Evolutionary conservation across 2,797 vertebrate species (phyloP), one percentile per base, ranked within the genome.

Genomic region (Nannoperca australis): DNA sequence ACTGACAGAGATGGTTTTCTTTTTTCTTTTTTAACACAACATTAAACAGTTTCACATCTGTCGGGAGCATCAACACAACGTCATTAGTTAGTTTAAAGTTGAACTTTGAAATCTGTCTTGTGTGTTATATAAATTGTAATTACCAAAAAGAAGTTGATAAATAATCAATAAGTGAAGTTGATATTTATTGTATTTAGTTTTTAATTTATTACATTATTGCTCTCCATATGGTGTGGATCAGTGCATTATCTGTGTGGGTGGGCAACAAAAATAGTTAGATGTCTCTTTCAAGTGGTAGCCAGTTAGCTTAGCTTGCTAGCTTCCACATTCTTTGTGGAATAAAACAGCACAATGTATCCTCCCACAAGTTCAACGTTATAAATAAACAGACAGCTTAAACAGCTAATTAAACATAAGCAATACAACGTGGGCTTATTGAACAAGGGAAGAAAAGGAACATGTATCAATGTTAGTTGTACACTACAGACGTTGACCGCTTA

Each of bases 31-130:
- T 4, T 38, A 11, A 38, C 36, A 44, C n/a, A 56, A 55, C 30
- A 54, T 66, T 63, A 59, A 70, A 63, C 20, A 30, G 13, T 38
- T 47, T 36, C 47, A 30, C 51, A 64, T n/a, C 68, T 73, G 58
- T 71, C 62, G 58, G n/a, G 7, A 56, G n/a, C 45, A 4, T 78
- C 58, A 20, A 40, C n/a, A 47, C 10, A 12, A 13, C 42, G 22
- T 30, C 49, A 20, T 42, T 27, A 14, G 3, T 27, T 73, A 3
- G 24, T 53, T 44, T 15, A 22, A 24, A 49, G 32, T 47, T 47
- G 1, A 14, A 14, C 7, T 27, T 2, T 7, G 20, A 44, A 64
- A 47, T 36, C 17, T 34, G 34, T n/a, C 47, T 45, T 4, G 32
- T 32, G 32, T 32, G 6, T 6, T 32, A 6, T 45, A 1, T 18